Evolutionary conservation across 2,113 vertebrate genomes (phyloP).

Genomic region (Copsychus sechellarum): DNA sequence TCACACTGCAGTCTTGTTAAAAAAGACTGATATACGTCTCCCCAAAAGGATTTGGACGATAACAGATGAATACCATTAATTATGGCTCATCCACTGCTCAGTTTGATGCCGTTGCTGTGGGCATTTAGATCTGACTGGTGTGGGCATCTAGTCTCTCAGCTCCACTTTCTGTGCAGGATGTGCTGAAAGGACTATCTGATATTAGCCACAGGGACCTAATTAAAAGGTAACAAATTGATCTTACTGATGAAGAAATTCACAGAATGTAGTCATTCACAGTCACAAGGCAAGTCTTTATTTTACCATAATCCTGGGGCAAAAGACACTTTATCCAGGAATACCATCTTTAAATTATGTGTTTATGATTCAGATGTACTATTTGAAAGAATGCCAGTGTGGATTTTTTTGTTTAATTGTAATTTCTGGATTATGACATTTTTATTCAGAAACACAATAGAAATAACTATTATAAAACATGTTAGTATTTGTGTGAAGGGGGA

Average conservation of each 20-base stretch:
- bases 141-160: slow-evolving; percentile 80
- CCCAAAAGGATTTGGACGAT: slow-evolving; percentile 77
- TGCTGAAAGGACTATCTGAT: slow-evolving; percentile 82
- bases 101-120: slow-evolving; percentile 89
- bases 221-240: slow-evolving; percentile 95
- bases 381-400: not conserved
- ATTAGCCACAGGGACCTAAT: slow-evolving; percentile 82
- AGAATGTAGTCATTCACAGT: slow-evolving; percentile 82
- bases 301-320: slow-evolving; percentile 74
- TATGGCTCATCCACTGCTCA: slow-evolving; percentile 87
- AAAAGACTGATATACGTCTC: not conserved
- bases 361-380: not conserved
- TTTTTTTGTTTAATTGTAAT: not conserved
- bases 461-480: not conserved
- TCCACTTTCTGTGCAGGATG: slow-evolving; percentile 80
- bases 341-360: slow-evolving; percentile 60
- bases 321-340: slow-evolving; percentile 57
- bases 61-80: slow-evolving; percentile 93
- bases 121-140: slow-evolving; percentile 88
- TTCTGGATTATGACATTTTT: not conserved
- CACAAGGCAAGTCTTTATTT: slow-evolving; percentile 79
- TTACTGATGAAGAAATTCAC: slow-evolving; percentile 93
- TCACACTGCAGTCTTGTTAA: slow-evolving; percentile 77
- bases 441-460: slow-evolving; percentile 21
- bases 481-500: not conserved